Evolutionary conservation across 1,140 invertebrate species (phyloP), one percentile per base, ranked within the genome.

Genomic region (Meloidogyne chitwoodi): DNA sequence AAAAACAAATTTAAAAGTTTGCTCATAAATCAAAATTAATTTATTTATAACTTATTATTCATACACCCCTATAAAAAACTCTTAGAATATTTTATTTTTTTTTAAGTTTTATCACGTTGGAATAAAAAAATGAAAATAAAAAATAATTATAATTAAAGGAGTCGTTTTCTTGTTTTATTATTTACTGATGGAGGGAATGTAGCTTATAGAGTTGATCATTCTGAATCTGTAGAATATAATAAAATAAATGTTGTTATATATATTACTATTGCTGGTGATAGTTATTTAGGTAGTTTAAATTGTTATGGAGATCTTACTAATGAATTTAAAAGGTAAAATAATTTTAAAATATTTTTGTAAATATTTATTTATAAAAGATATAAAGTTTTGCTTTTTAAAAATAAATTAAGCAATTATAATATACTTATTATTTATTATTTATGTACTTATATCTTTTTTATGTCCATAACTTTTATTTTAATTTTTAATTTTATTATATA

Each of bases 291-390:
- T 16, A 41, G 8, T 27, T 44, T 1, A 14, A n/a, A 70, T 19
- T 70, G 68, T 41, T 70, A 70, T 29, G 68, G 68, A 61, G 22
- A 70, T 29, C 5, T 70, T 29, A 70, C 16, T 26, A 29, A 44
- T 61, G 61, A 70, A 70, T 70, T 70, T 29, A 24, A 44, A 41
- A 70, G 31, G 68, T 70, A 19, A n/a, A 16, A 4, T 4, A 11
- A 14, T 10, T 12, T 12, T 65, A 12, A 65, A 27, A 11, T 31
- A 12, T n/a, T n/a, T n/a, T n/a, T n/a, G n/a, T n/a, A n/a, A n/a
- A n/a, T n/a, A n/a, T n/a, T n/a, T n/a, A n/a, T n/a, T n/a, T n/a
- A n/a, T n/a, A n/a, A n/a, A n/a, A n/a, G n/a, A n/a, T n/a, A n/a
- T n/a, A n/a, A n/a, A n/a, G n/a, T n/a, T n/a, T n/a, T n/a, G n/a